Conservation (phyloP, 2,797 vertebrate species). For the Tarsius wallacei region DNA sequence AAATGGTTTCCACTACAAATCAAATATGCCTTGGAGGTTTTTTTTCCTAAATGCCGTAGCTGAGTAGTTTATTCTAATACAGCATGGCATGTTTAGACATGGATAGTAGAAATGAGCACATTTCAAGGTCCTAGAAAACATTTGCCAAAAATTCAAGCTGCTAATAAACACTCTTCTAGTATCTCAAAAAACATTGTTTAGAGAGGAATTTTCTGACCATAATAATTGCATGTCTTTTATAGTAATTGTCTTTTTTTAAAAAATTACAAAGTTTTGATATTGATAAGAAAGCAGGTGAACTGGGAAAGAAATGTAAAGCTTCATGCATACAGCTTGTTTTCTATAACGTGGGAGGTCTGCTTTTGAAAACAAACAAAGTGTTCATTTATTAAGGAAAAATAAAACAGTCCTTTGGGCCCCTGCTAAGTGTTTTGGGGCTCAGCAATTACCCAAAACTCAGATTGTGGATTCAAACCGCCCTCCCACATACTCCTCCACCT, state of each 20-base stretch:
- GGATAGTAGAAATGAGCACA: slow-evolving; percentile 21
- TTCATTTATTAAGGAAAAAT: slow-evolving; percentile 83
- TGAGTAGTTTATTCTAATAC: not conserved
- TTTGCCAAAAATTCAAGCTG: slow-evolving; percentile 66
- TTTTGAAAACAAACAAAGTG: slow-evolving; percentile 85
- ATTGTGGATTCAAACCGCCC: slow-evolving; percentile 77
- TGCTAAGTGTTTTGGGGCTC: slow-evolving; percentile 85
- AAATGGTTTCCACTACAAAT: slow-evolving; percentile 51
- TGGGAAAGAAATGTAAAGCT: slow-evolving; percentile 74
- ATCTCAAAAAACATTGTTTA: slow-evolving; percentile 34
- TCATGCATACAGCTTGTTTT: slow-evolving; percentile 80
- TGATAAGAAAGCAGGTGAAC: slow-evolving; percentile 83
- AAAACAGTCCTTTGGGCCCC: slow-evolving; percentile 83
- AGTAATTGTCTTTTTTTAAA: slow-evolving; percentile 72
- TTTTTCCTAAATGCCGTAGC: not conserved
- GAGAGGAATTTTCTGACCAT: slow-evolving; percentile 65
- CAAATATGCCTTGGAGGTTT: slow-evolving; percentile 6
- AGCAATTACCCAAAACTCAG: slow-evolving; percentile 84
- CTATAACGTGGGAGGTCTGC: slow-evolving; percentile 83
- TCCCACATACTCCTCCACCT: slow-evolving; percentile 56
- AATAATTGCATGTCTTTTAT: slow-evolving; percentile 72
- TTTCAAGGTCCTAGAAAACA: slow-evolving; percentile 49
- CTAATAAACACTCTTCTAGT: slow-evolving; percentile 67
- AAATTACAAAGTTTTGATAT: slow-evolving; percentile 60
- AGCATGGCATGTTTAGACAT: not conserved